These are phyloP conservation scores for Buteo buteo DNA, from an alignment of 2,113 vertebrate genomes.

Conservation along the genomic window DNA sequence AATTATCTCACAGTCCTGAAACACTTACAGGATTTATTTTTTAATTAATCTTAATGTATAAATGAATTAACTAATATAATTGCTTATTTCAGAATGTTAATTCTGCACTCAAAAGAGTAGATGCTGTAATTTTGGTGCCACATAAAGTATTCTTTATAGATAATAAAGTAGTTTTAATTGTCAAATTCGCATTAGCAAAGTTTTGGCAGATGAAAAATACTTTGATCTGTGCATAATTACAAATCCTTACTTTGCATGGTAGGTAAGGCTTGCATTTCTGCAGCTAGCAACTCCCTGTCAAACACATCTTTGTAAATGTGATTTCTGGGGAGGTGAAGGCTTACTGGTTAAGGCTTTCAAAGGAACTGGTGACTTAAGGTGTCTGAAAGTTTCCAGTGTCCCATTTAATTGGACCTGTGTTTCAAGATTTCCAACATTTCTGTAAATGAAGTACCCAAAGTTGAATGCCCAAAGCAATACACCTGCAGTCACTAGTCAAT, in stretches of 20 bases:
- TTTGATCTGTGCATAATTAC: neutral
- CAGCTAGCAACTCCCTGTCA: neutral
- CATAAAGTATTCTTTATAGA: neutral
- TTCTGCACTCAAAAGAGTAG: neutral
- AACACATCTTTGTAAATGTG: neutral
- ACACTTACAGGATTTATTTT: neutral
- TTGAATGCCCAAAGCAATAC: neutral
- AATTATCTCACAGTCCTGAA: neutral
- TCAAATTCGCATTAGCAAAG: neutral
- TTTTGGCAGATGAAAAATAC: neutral
- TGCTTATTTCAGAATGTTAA: neutral
- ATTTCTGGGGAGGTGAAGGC: neutral
- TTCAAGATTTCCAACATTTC: neutral
- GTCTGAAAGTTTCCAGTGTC: neutral
- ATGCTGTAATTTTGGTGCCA: neutral
- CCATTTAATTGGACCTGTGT: neutral
- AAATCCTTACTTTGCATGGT: neutral
- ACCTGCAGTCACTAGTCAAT: neutral
- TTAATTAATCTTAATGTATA: neutral
- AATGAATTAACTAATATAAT: constrained; percentile 15
- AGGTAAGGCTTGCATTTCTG: neutral
- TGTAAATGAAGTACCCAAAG: neutral
- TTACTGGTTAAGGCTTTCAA: neutral
- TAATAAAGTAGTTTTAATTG: neutral
- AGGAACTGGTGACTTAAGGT: neutral